Conservation (phyloP, 2,888 invertebrate genomes). For the Tetragnatha montana region DNA sequence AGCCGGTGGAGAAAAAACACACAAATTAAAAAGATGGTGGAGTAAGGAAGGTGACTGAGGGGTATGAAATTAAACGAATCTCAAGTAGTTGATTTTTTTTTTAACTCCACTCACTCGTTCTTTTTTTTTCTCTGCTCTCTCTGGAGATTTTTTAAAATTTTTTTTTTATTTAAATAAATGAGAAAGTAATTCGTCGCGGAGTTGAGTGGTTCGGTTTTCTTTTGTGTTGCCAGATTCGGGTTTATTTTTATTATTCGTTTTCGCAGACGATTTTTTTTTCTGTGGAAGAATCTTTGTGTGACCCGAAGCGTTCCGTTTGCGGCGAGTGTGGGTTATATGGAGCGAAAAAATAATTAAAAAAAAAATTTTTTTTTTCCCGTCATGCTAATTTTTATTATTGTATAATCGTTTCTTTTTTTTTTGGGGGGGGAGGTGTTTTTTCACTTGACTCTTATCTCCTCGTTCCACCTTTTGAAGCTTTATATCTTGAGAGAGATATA, state of each 20-base stretch:
- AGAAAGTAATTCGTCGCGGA: conserved; percentile 70
- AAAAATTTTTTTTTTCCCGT: conserved; percentile 1
- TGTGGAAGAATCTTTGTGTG: conserved; percentile 46
- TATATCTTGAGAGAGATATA: conserved; percentile 1
- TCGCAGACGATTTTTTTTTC: conserved; percentile 51
- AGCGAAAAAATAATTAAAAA: conserved; percentile 21
- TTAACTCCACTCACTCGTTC: conserved; percentile 27
- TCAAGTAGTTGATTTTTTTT: conserved; percentile 47
- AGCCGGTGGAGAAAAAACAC: conserved; percentile 50
- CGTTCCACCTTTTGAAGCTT: conserved; percentile 9
- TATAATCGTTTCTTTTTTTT: conserved; percentile 68
- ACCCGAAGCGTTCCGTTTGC: conserved; percentile 69
- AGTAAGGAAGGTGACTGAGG: conserved; percentile 4
- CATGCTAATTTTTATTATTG: conserved; percentile 62
- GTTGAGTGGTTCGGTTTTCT: conserved; percentile 69
- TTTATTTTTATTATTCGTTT: conserved; percentile 53
- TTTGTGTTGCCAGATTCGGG: conserved; percentile 55
- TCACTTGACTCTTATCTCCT: conserved; percentile 40
- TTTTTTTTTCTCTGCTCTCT: conserved; percentile 43
- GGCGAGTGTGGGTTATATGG: conserved; percentile 66
- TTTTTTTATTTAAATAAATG: conserved; percentile 60
- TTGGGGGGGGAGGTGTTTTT: conserved; percentile 23
- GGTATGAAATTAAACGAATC: conserved; percentile 70
- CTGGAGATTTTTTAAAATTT: not conserved
- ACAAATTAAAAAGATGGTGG: conserved; percentile 63